Evolutionary conservation across 2,113 vertebrate genomes (phyloP), one percentile per base, ranked within the genome.

Genomic region (Galeopterus variegatus): DNA sequence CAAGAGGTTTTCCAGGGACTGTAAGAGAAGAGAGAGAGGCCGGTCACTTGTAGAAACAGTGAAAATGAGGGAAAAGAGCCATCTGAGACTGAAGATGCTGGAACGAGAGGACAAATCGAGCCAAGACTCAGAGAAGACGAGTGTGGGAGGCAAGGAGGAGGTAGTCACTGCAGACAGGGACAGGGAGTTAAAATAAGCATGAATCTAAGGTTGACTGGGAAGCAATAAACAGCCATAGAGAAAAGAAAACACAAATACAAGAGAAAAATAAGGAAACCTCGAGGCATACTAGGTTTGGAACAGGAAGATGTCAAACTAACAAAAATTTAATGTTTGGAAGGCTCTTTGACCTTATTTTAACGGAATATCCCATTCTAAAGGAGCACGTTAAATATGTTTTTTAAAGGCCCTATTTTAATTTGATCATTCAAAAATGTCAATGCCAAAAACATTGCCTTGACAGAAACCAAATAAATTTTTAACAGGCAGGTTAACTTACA

Each of bases 291-390:
- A 77, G 52, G 50, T 90, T 81, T 95, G 62, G 28, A 95, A 88
- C 4, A 79, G 80, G 26, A 84, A 92, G 70, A 95, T 72, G 26
- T 36, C 73, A 77, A 86, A 56, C 28, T 85, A 94, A 82, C 36
- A 91, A 91, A 77, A 95, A 77, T 70, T 70, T 72, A 88, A 24
- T 83, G 33, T 81, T 84, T 90, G 11, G 45, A 94, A 93, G 85
- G 48, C 72, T 94, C 48, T 95, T 92, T 92, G 65, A 84, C 62
- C 26, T 88, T 56, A 92, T 96, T 60, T 90, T 95, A 93, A 87
- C 76, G 28, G 52, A 88, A 60, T 90, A 33, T 28, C 31, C 3
- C 80, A 76, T 60, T 79, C 95, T 94, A 92, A 96, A 93, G 70
- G 1, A 56, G 3, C 21, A 93, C 36, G 26, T 26, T 76, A 90